Evolutionary conservation across 2,797 vertebrate species (phyloP), one percentile per base, ranked within the genome.

Genomic region (Thalassophryne amazonica): DNA sequence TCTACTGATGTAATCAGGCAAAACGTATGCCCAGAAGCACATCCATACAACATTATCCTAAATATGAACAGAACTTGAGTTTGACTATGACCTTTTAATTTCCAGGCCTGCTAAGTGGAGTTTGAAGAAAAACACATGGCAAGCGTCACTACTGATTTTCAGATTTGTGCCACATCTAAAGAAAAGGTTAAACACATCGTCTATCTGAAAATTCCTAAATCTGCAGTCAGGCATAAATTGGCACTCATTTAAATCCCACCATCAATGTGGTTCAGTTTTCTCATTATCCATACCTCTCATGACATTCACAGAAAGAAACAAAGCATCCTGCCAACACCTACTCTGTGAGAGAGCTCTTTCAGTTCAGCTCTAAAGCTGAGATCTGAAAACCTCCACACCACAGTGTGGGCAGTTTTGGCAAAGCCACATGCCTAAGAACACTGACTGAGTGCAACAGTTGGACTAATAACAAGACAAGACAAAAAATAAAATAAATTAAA

Each of bases 151-250:
- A 62, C 64, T 17, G 43, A 87, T 90, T 78, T 60, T 46, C 60
- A 82, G 49, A 83, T 78, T 73, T 65, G 54, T 48, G 60, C 64
- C 14, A 41, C 30, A 45, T 72, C 78, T 62, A 33, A 50, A 66
- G 86, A 88, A 91, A 91, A 91, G 89, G 88, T 88, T 88, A 91
- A 83, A 67, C 71, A 41, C 73, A 87, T 84, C 71, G 46, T 49
- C 60, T 68, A 56, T 78, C 56, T 78, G 73, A 75, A 78, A 83
- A 81, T 70, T 59, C 60, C 74, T 51, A 64, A 54, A 76, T 69
- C 63, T 73, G 61, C 64, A 73, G 69, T 73, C 56, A 35, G 47
- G 62, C 76, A 76, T 62, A 38, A 72, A 63, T 72, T 81, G 84
- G 78, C 81, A 69, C 33, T 58, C 54, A 29, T 64, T 71, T 72